These are phyloP conservation scores for Drosophila yakuba DNA, from an alignment of 1,140 invertebrate genomes.

Conservation along the genomic window DNA sequence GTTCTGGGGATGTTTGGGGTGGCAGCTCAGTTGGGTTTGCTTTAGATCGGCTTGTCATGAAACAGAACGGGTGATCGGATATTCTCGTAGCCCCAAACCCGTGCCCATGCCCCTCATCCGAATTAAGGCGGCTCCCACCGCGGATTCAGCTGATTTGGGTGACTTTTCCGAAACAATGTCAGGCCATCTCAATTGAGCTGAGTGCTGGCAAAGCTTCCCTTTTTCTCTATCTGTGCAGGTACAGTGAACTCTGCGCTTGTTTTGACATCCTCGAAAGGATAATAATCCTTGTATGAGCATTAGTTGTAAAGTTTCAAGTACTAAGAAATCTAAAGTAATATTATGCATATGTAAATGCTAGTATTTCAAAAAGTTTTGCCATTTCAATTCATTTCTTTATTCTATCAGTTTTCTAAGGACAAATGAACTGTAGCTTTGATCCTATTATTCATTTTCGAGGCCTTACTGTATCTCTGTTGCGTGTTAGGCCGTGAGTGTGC, in stretches of 20 bases:
- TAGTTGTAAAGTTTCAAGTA: too few relatives aligned
- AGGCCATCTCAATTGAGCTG: conserved; percentile 44
- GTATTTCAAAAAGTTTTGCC: too few relatives aligned
- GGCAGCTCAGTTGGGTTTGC: conserved; percentile 3
- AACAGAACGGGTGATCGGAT: conserved; percentile 26
- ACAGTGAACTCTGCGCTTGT: not conserved
- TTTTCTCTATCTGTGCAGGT: not conserved
- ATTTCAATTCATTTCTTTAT: too few relatives aligned
- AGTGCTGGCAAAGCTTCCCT: not conserved
- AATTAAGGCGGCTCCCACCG: conserved; percentile 16
- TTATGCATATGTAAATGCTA: too few relatives aligned
- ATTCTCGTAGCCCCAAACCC: conserved; percentile 1
- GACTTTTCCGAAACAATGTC: conserved; percentile 43
- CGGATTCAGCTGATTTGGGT: not conserved
- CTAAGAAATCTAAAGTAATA: too few relatives aligned
- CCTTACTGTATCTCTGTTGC: conserved; percentile 18
- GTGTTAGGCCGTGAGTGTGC: conserved; percentile 20
- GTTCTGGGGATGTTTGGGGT: conserved; percentile 18
- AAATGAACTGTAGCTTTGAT: too few relatives aligned
- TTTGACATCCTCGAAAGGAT: not conserved
- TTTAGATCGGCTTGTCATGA: conserved; percentile 28
- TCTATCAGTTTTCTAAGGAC: too few relatives aligned
- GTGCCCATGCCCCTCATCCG: not conserved
- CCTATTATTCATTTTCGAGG: too few relatives aligned
- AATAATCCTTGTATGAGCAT: too few relatives aligned